phyloP scores from a whole-genome alignment of 2,113 vertebrate genomes.

The Jacana jacana region DNA sequence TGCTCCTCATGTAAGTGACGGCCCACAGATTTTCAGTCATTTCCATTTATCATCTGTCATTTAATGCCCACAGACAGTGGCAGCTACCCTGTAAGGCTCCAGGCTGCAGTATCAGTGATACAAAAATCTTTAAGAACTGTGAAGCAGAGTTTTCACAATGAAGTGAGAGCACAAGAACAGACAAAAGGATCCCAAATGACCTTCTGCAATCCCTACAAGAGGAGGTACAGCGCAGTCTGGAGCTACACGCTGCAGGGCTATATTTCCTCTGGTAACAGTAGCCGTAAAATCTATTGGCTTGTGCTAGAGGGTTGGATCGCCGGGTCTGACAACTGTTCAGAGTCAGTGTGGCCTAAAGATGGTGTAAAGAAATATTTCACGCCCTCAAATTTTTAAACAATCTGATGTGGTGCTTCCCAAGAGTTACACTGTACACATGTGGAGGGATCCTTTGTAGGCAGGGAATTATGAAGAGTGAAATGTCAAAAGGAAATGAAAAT shows the following conservation, averaged over 20 bases:
- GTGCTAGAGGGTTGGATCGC: background rate
- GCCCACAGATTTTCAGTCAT: background rate
- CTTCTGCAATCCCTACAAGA: background rate
- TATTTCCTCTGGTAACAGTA: background rate
- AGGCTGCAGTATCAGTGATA: background rate
- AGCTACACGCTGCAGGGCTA: background rate
- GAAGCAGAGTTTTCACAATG: background rate
- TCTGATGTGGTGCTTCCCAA: background rate
- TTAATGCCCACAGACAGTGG: background rate
- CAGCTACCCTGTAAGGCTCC: background rate
- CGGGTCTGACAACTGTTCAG: background rate
- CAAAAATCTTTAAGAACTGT: background rate
- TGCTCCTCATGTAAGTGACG: fast-evolving
- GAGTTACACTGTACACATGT: background rate
- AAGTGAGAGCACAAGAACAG: background rate
- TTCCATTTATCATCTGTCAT: background rate
- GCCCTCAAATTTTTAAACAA: background rate
- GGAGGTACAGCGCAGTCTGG: fast-evolving
- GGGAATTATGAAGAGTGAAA: background rate
- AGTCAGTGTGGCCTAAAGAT: background rate
- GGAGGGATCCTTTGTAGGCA: background rate
- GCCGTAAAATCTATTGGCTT: background rate
- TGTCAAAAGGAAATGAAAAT: background rate
- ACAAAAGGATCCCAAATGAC: background rate
- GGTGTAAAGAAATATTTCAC: background rate